Evolutionary conservation across 37 sponge, comb jelly and placozoan species (phyloP).

Genomic region (Diacarnus erythraeanus): DNA sequence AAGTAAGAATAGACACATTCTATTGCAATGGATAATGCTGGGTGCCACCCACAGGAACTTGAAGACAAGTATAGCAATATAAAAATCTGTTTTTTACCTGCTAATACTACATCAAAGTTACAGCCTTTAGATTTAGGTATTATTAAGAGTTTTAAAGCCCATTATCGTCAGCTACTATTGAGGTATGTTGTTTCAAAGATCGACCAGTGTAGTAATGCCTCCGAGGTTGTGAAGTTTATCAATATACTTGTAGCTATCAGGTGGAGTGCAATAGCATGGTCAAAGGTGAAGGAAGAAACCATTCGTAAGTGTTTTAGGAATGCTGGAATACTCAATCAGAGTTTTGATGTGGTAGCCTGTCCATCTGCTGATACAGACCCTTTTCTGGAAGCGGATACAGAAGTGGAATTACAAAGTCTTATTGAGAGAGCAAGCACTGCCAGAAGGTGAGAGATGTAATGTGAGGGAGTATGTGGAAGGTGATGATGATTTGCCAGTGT

Average conservation of each 20-base stretch:
- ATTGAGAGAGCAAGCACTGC: neutral
- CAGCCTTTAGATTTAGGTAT: constrained; percentile 77
- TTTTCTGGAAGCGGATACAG: constrained; percentile 14
- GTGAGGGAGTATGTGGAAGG: constrained; percentile 40
- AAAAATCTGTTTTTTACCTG: constrained; percentile 56
- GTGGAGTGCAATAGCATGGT: constrained; percentile 52
- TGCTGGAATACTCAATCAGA: constrained; percentile 24
- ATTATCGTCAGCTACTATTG: constrained; percentile 26
- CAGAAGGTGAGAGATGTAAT: constrained; percentile 15
- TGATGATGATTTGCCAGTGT: constrained; percentile 33
- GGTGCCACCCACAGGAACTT: constrained; percentile 54
- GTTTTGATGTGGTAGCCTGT: constrained; percentile 11
- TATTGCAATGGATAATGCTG: constrained; percentile 66
- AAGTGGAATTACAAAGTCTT: neutral
- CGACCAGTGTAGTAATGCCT: constrained; percentile 34
- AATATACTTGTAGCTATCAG: constrained; percentile 43
- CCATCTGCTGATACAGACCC: neutral
- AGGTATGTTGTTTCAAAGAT: constrained; percentile 57
- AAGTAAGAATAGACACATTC: constrained; percentile 20
- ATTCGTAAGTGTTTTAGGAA: constrained; percentile 66
- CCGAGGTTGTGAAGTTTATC: constrained; percentile 56
- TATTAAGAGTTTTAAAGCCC: constrained; percentile 49
- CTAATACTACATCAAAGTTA: constrained; percentile 66
- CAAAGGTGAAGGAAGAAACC: constrained; percentile 33
- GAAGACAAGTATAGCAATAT: constrained; percentile 55